A percentile compares a stretch with the other conserved stretches of the same genome.
Evolutionary conservation across 2,797 vertebrate genomes (phyloP).

Genomic region (Tarsius wallacei): DNA sequence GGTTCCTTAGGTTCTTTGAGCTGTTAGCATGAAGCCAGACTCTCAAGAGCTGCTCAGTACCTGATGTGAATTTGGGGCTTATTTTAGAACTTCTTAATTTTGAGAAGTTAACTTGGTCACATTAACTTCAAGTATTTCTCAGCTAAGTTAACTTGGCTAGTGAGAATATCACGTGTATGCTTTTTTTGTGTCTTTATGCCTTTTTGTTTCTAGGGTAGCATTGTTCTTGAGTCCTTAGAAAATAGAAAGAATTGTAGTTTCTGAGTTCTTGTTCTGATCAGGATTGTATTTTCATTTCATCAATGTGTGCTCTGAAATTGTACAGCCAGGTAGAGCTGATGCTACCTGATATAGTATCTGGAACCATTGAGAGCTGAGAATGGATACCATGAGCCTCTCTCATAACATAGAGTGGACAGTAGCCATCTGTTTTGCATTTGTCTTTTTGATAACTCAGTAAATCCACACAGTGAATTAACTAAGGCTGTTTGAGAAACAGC

Average conservation of each 20-base stretch:
- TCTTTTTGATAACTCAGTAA: slow-evolving; percentile 28
- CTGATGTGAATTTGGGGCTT: neutral
- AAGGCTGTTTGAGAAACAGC: slow-evolving; percentile 60
- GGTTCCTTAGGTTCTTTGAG: slow-evolving; percentile 11
- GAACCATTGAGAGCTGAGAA: neutral
- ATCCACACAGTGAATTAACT: slow-evolving; percentile 55
- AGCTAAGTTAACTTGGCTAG: neutral
- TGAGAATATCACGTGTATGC: neutral
- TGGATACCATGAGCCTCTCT: neutral
- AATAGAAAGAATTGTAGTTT: neutral
- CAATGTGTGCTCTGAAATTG: neutral
- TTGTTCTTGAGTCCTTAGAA: slow-evolving; percentile 12
- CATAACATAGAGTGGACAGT: neutral
- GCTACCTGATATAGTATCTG: neutral
- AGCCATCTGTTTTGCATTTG: neutral
- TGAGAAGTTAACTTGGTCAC: neutral
- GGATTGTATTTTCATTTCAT: neutral
- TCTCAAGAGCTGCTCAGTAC: neutral
- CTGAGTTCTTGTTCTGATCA: slow-evolving; percentile 1
- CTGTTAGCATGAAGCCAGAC: neutral
- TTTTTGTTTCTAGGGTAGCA: neutral
- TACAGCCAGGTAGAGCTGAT: neutral
- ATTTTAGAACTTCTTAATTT: neutral
- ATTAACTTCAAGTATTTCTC: neutral
- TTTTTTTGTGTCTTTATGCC: neutral